phyloP scores from a whole-genome alignment of 2,797 vertebrate genomes.

The Staurois parvus region DNA sequence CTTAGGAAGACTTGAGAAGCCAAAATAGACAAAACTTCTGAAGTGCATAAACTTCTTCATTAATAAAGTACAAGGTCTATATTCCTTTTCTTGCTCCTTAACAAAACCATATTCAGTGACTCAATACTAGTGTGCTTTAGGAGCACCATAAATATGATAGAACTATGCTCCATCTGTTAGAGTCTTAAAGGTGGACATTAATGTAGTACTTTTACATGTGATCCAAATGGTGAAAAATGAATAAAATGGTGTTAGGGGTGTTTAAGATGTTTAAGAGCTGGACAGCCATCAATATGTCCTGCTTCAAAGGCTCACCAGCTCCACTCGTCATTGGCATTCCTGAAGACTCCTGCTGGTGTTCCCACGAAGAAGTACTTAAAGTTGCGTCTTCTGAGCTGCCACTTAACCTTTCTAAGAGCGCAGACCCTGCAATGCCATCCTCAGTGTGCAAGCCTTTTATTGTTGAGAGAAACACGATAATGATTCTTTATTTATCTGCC shows the following conservation, averaged over 20 bases:
- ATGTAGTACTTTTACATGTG: neutral
- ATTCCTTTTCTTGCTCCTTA: no score
- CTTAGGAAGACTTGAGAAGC: no score
- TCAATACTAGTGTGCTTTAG: no score
- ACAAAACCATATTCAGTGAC: no score
- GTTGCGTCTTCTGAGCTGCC: constrained; percentile 56
- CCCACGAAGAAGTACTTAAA: constrained; percentile 45
- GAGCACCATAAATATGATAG: neutral
- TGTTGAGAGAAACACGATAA: constrained; percentile 26
- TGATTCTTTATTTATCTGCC: constrained; percentile 8
- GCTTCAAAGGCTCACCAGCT: constrained; percentile 57
- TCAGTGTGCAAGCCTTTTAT: constrained; percentile 21
- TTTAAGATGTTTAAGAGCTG: constrained; percentile 18
- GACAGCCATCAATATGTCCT: constrained; percentile 45
- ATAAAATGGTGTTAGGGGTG: neutral
- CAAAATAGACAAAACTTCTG: no score
- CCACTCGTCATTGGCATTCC: constrained; percentile 33
- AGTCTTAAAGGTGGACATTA: neutral
- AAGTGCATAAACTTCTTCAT: no score
- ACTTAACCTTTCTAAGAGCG: constrained; percentile 50
- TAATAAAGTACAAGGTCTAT: no score
- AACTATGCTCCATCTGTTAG: neutral
- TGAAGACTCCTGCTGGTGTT: constrained; percentile 29
- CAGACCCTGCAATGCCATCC: constrained; percentile 40
- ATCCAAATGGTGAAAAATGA: neutral